Percentiles rank a stretch among this genome's conserved stretches.
Evolutionary conservation across 2,113 vertebrate species (phyloP).

Genomic region (Lampris megalopsis): DNA sequence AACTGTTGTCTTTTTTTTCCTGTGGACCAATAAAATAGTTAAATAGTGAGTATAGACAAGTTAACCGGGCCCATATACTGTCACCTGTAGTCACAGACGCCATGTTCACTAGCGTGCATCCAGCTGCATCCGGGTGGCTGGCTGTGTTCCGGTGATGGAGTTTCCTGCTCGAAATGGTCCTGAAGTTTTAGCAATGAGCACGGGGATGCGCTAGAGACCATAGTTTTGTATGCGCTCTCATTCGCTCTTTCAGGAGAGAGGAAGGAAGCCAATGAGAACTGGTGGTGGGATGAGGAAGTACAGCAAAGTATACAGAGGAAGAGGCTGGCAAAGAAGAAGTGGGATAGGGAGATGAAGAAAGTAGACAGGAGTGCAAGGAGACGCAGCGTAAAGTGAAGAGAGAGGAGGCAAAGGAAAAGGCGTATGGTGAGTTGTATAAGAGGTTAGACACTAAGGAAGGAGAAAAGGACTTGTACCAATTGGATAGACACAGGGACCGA

Average conservation of each 20-base stretch:
- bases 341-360: too few relatives aligned
- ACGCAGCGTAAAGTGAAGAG: too few relatives aligned
- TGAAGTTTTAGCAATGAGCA: conserved; percentile 10
- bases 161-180: conserved; percentile 45
- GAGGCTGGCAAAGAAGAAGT: too few relatives aligned
- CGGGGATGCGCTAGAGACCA: conserved; percentile 53
- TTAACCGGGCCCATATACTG: conserved; percentile 53
- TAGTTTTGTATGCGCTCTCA: not conserved
- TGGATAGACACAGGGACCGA: too few relatives aligned
- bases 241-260: not conserved
- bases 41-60: not conserved
- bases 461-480: too few relatives aligned
- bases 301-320: too few relatives aligned
- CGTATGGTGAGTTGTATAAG: too few relatives aligned
- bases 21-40: not conserved
- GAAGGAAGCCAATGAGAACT: too few relatives aligned
- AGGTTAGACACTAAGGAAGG: too few relatives aligned
- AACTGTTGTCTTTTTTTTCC: accelerated
- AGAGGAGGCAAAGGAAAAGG: too few relatives aligned
- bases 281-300: too few relatives aligned
- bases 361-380: too few relatives aligned
- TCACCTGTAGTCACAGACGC: conserved; percentile 86
- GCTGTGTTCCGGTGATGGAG: conserved; percentile 47
- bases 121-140: conserved; percentile 25
- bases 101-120: conserved; percentile 74